Percentiles rank a stretch among this genome's conserved stretches.
phyloP scores from a whole-genome alignment of 1,140 invertebrate genomes.

The Brachionus rubens region DNA sequence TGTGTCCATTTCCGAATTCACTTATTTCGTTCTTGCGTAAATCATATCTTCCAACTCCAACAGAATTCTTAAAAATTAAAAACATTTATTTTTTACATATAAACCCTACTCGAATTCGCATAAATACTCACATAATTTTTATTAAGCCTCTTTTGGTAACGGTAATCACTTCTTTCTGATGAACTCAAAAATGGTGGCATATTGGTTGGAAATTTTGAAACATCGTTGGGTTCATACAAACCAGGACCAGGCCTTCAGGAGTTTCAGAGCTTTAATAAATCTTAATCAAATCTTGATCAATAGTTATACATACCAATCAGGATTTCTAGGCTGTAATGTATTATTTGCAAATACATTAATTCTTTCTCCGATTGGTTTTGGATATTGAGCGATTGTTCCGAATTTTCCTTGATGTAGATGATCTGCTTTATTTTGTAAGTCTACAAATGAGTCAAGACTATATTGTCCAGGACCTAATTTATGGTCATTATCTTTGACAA shows the following conservation, averaged over 20 bases:
- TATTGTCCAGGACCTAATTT: constrained; percentile 44
- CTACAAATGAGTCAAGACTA: constrained; percentile 6
- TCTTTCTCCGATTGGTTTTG: constrained; percentile 1
- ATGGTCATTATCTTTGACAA: constrained; percentile 5
- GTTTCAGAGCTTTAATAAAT: neutral
- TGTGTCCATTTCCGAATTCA: constrained; percentile 30
- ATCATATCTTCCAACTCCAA: constrained; percentile 44
- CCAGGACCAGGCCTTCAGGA: constrained; percentile 18
- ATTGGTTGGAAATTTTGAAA: neutral
- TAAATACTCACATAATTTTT: constrained; percentile 2
- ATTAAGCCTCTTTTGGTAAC: constrained; percentile 4
- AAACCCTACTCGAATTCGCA: neutral
- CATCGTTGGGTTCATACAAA: constrained; percentile 3
- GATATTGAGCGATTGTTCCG: constrained; percentile 35
- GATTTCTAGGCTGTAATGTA: neutral
- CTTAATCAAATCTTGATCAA: neutral
- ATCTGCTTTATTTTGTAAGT: neutral
- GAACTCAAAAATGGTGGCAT: constrained; percentile 37
- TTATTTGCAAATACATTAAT: neutral
- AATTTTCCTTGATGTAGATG: constrained; percentile 38
- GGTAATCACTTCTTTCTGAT: neutral
- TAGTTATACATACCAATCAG: too few species aligned
- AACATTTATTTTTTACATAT: neutral
- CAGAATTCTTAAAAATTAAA: constrained; percentile 6
- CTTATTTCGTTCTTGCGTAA: neutral